Evolutionary conservation across 1,140 invertebrate genomes (phyloP).

Genomic region (Matsumurasca onukii): DNA sequence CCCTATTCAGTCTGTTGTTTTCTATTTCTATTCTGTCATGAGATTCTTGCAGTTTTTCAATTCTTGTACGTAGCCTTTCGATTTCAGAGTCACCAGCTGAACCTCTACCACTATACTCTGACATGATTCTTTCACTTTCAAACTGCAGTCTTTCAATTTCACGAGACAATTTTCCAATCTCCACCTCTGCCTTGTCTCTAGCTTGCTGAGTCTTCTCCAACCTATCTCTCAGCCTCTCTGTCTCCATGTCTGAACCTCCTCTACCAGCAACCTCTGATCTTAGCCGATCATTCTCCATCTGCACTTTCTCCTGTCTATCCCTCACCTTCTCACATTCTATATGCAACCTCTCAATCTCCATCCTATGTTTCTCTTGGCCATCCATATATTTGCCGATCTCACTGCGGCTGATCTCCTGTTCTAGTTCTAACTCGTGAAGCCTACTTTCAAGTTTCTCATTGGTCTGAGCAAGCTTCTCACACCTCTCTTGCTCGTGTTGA

Average conservation of each 20-base stretch:
- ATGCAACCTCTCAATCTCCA: constrained; percentile 73
- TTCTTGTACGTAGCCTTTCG: constrained; percentile 78
- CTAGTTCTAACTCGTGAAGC: constrained; percentile 74
- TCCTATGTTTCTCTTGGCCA: constrained; percentile 72
- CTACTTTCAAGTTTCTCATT: constrained; percentile 67
- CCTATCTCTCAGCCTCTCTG: constrained; percentile 81
- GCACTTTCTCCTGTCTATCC: constrained; percentile 80
- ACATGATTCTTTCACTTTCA: constrained; percentile 41
- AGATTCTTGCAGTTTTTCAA: constrained; percentile 77
- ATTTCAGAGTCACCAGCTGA: constrained; percentile 65
- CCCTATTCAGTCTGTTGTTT: constrained; percentile 78
- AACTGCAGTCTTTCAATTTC: constrained; percentile 66
- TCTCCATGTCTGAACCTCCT: constrained; percentile 61
- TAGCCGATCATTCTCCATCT: constrained; percentile 71
- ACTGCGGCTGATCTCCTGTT: constrained; percentile 73
- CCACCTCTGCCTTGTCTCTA: constrained; percentile 79
- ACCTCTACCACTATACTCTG: constrained; percentile 53
- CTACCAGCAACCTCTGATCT: constrained; percentile 60
- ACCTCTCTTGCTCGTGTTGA: constrained; percentile 82
- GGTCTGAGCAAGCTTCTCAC: constrained; percentile 55
- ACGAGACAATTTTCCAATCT: constrained; percentile 79
- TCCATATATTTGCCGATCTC: constrained; percentile 72
- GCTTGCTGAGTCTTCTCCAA: constrained; percentile 80
- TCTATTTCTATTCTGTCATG: constrained; percentile 81
- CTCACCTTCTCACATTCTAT: constrained; percentile 85